Evolutionary conservation across 2,113 vertebrate genomes (phyloP).

Genomic region (Passerina amoena): DNA sequence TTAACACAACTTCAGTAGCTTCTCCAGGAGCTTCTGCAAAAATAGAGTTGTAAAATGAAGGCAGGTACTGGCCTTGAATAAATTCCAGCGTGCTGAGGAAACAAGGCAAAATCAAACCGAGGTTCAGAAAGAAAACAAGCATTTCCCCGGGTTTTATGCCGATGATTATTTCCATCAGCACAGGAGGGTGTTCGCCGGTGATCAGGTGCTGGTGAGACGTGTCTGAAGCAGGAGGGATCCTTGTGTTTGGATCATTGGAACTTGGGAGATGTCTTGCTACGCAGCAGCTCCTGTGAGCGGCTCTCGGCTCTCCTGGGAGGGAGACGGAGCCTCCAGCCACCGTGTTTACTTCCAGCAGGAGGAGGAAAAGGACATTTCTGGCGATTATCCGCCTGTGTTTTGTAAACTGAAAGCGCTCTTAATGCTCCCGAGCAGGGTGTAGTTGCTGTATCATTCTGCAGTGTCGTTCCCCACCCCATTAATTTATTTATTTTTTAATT

Average conservation of each 20-base stretch:
- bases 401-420: not conserved
- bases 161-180: not conserved
- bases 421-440: not conserved
- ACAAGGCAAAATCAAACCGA: not conserved
- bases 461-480: not conserved
- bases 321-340: not conserved
- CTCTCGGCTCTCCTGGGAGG: not conserved
- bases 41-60: not conserved
- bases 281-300: not conserved
- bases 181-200: not conserved
- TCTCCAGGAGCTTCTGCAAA: not conserved
- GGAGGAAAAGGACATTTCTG: not conserved
- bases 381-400: not conserved
- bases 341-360: not conserved
- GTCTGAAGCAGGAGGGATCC: not conserved
- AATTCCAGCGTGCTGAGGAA: not conserved
- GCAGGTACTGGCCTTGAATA: not conserved
- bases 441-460: slow-evolving; percentile 1
- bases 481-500: not conserved
- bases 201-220: not conserved
- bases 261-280: not conserved
- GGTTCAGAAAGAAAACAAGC: not conserved
- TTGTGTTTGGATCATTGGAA: not conserved
- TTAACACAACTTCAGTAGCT: not conserved
- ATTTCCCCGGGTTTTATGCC: not conserved